Conservation (phyloP, 2,888 invertebrate species). For the Drosophila helvetica region DNA sequence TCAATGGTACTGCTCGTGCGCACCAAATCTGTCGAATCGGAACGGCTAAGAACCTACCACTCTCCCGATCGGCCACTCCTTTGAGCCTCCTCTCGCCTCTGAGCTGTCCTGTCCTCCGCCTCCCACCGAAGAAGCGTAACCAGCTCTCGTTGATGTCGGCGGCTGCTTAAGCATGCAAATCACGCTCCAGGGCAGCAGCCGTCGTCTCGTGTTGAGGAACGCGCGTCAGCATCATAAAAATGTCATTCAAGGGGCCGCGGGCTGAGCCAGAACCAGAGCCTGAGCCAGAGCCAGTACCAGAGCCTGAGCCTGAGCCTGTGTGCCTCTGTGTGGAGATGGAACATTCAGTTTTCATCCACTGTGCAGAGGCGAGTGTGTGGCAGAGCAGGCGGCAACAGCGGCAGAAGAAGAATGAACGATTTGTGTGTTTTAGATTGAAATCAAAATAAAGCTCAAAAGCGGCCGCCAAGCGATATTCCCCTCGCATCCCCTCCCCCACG, state of each 20-base stretch:
- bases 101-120: neutral
- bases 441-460: conserved; percentile 77
- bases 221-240: conserved; percentile 79
- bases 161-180: conserved; percentile 74
- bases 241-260: conserved; percentile 61
- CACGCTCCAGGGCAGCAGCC: conserved; percentile 56
- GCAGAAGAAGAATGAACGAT: conserved; percentile 71
- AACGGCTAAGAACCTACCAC: neutral
- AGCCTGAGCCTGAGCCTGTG: neutral
- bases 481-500: neutral
- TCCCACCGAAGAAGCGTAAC: conserved; percentile 10
- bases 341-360: conserved; percentile 48
- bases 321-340: neutral
- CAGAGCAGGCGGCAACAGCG: conserved; percentile 9
- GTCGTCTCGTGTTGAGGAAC: conserved; percentile 70
- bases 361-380: conserved; percentile 38
- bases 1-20: too few relatives aligned
- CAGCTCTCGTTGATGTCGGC: conserved; percentile 22
- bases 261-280: neutral
- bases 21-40: neutral
- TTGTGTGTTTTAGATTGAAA: conserved; percentile 80
- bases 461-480: conserved; percentile 53
- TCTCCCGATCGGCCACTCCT: neutral
- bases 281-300: neutral
- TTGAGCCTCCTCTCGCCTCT: conserved; percentile 2